Conservation (phyloP, 2,888 invertebrate genomes). For the Drosophila kuntzei region DNA sequence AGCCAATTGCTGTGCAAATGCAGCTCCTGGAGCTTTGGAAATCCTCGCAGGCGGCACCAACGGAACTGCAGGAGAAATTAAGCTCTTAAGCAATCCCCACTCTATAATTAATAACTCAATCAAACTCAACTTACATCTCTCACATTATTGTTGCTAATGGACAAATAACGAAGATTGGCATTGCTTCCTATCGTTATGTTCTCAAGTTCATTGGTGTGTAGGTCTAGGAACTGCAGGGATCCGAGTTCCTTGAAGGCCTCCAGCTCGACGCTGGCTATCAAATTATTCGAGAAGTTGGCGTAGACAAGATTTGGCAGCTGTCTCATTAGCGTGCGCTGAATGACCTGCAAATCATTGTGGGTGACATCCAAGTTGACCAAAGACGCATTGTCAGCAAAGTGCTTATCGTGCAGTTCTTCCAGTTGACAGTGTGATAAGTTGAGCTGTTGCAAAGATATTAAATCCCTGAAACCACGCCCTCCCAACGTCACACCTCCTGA, state of each 20-base stretch:
- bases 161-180: conserved; percentile 65
- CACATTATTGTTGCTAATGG: conserved; percentile 78
- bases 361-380: conserved; percentile 78
- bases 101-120: neutral
- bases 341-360: conserved; percentile 67
- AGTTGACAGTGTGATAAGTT: conserved; percentile 76
- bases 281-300: conserved; percentile 81
- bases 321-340: conserved; percentile 55
- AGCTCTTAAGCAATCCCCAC: neutral
- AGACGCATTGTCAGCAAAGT: conserved; percentile 58
- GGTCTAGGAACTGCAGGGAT: conserved; percentile 67
- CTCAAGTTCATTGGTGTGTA: conserved; percentile 75
- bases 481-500: conserved; percentile 65
- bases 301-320: conserved; percentile 67
- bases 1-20: conserved; percentile 74
- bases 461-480: conserved; percentile 67
- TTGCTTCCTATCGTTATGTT: conserved; percentile 70
- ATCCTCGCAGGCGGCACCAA: conserved; percentile 58
- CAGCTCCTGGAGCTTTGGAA: conserved; percentile 70
- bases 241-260: conserved; percentile 63
- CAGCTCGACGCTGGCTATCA: conserved; percentile 61
- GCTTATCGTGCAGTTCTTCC: conserved; percentile 56
- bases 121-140: conserved; percentile 61
- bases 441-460: conserved; percentile 63
- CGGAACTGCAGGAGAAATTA: conserved; percentile 59